These are phyloP conservation scores for Hylaeus volcanicus DNA, from an alignment of 1,140 invertebrate species.

Conservation along the genomic window DNA sequence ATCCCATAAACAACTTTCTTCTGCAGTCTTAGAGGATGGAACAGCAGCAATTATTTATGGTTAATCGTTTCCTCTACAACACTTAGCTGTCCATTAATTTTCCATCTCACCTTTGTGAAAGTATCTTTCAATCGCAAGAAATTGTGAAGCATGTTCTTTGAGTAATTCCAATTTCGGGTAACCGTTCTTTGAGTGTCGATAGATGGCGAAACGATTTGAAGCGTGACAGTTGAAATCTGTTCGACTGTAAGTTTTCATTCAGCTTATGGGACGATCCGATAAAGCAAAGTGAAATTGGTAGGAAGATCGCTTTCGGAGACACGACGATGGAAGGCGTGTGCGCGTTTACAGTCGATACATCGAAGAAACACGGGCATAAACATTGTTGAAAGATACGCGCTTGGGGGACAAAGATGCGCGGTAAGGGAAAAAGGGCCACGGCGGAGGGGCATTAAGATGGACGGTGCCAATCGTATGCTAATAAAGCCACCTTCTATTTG, in stretches of 20 bases:
- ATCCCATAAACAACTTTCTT: too few relatives aligned
- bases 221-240: not conserved
- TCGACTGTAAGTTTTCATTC: not conserved
- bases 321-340: slow-evolving; percentile 67
- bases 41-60: too few relatives aligned
- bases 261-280: not conserved
- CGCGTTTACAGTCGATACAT: slow-evolving; percentile 74
- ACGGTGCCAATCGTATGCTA: slow-evolving; percentile 81
- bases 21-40: too few relatives aligned
- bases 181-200: not conserved
- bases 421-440: slow-evolving; percentile 48
- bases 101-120: too few relatives aligned
- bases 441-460: slow-evolving; percentile 73
- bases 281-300: slow-evolving; percentile 36
- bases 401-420: slow-evolving; percentile 51
- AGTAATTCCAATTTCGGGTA: too few relatives aligned
- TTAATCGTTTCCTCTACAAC: too few relatives aligned
- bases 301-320: slow-evolving; percentile 18
- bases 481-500: slow-evolving; percentile 74
- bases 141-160: too few relatives aligned
- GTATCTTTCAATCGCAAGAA: too few relatives aligned
- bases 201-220: not conserved
- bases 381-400: slow-evolving; percentile 75
- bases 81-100: too few relatives aligned
- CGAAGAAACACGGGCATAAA: slow-evolving; percentile 75